Evolutionary conservation across 2,888 invertebrate genomes (phyloP).

Genomic region (Apamea monoglypha): DNA sequence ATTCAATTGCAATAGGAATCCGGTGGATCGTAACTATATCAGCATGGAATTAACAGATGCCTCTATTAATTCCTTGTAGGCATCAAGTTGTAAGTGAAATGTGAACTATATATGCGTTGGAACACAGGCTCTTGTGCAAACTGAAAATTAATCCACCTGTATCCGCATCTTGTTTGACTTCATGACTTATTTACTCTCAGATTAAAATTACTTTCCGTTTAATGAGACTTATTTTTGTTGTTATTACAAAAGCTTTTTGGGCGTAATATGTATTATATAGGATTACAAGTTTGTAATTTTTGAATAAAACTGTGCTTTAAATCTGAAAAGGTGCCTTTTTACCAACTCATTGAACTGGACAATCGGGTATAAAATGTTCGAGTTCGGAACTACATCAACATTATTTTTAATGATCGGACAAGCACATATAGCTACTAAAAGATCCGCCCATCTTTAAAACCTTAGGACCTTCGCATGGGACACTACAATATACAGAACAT

Average conservation of each 20-base stretch:
- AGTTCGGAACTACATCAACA: not conserved
- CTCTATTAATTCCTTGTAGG: too few species aligned
- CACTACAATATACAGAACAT: not conserved
- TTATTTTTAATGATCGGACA: not conserved
- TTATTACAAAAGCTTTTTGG: not conserved
- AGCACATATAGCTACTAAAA: not conserved
- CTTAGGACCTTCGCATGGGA: not conserved
- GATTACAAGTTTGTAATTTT: not conserved
- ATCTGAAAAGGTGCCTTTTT: not conserved
- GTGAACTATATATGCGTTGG: not conserved
- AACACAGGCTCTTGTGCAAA: slow-evolving; percentile 12
- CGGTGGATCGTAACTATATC: not conserved
- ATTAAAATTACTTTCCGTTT: slow-evolving; percentile 28
- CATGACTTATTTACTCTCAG: slow-evolving; percentile 15
- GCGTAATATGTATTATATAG: not conserved
- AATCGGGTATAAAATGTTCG: too few species aligned
- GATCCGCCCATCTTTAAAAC: not conserved
- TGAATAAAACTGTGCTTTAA: not conserved
- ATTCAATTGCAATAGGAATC: too few species aligned
- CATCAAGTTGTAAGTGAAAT: not conserved
- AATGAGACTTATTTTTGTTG: slow-evolving; percentile 26
- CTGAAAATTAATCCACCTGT: slow-evolving; percentile 33
- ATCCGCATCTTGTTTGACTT: slow-evolving; percentile 13
- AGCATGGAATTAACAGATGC: not conserved
- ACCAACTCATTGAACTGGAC: not conserved